Conservation (phyloP, 2,888 invertebrate species). For the Conus canariensis region DNA sequence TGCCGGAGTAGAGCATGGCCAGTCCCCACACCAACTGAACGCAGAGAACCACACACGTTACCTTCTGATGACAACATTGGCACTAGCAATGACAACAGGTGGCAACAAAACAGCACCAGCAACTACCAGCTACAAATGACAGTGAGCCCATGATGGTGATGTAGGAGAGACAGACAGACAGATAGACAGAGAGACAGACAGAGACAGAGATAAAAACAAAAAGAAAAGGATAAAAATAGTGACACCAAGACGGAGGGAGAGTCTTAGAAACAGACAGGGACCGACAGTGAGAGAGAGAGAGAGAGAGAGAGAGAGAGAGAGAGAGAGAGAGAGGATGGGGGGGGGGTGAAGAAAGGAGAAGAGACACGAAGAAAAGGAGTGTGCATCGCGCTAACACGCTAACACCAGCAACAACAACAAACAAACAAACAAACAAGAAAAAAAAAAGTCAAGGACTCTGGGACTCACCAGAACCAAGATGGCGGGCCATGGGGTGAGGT, state of each 20-base stretch:
- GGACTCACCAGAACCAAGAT: constrained; percentile 67
- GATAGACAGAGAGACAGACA: too few relatives aligned
- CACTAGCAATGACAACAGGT: too few relatives aligned
- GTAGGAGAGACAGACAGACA: not conserved
- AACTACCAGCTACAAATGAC: not conserved
- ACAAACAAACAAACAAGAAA: not conserved
- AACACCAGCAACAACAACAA: not conserved
- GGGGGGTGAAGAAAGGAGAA: too few relatives aligned
- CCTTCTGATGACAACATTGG: not conserved
- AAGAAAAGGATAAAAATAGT: too few relatives aligned
- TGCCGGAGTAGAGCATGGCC: constrained; percentile 66
- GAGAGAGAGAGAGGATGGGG: too few relatives aligned
- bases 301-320: too few relatives aligned
- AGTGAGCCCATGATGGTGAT: not conserved
- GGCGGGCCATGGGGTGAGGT: constrained; percentile 72
- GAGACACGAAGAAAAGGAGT: too few relatives aligned
- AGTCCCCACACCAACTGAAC: constrained; percentile 61
- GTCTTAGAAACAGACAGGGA: too few relatives aligned
- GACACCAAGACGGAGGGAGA: too few relatives aligned
- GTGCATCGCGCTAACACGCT: too few relatives aligned
- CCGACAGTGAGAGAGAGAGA: too few relatives aligned
- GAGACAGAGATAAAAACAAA: too few relatives aligned
- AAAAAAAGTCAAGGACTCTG: not conserved
- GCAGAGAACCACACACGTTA: not conserved
- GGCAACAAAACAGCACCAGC: not conserved